A percentile compares a stretch with the other conserved stretches of the same genome.
These are phyloP conservation scores for Leptoclinus maculatus DNA, from an alignment of 2,797 vertebrate species.

Conservation along the genomic window DNA sequence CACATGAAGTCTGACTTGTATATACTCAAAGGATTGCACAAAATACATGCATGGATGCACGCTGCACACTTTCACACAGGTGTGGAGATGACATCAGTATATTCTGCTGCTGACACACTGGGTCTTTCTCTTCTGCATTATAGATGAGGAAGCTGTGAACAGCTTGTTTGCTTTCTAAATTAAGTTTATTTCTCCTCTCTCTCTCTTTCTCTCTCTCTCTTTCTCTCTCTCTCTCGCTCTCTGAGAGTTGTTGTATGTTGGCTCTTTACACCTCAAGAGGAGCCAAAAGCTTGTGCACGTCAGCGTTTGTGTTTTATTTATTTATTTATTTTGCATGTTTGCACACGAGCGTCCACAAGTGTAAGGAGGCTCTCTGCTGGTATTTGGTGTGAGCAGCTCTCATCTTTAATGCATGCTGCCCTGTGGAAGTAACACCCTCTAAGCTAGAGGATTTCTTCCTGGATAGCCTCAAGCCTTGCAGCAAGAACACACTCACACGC, in stretches of 20 bases:
- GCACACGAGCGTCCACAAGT: slow-evolving; percentile 10
- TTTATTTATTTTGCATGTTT: slow-evolving; percentile 24
- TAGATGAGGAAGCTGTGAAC: slow-evolving; percentile 72
- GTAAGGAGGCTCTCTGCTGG: slow-evolving; percentile 40
- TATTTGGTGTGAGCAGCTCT: slow-evolving; percentile 53
- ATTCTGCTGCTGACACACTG: slow-evolving; percentile 53
- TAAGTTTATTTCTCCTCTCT: slow-evolving; percentile 34
- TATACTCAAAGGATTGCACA: slow-evolving; percentile 15
- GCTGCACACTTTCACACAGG: slow-evolving; percentile 28
- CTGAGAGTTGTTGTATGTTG: slow-evolving; percentile 25
- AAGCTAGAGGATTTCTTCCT: slow-evolving; percentile 51
- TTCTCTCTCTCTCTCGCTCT: slow-evolving; percentile 3
- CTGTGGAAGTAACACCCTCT: slow-evolving; percentile 55
- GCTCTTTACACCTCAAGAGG: slow-evolving; percentile 30
- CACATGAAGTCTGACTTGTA: not conserved
- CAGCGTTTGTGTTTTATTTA: slow-evolving; percentile 8
- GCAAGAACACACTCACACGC: slow-evolving; percentile 16
- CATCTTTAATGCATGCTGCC: slow-evolving; percentile 76
- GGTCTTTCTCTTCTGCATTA: slow-evolving; percentile 72
- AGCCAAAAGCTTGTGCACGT: slow-evolving; percentile 24
- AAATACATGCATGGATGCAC: slow-evolving; percentile 28
- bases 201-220: slow-evolving; percentile 4
- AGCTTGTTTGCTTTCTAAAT: slow-evolving; percentile 76
- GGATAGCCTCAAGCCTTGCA: slow-evolving; percentile 39
- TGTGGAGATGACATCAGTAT: slow-evolving; percentile 48